Evolutionary conservation across 2,888 invertebrate genomes (phyloP).

Genomic region (Polydrusus cervinus): DNA sequence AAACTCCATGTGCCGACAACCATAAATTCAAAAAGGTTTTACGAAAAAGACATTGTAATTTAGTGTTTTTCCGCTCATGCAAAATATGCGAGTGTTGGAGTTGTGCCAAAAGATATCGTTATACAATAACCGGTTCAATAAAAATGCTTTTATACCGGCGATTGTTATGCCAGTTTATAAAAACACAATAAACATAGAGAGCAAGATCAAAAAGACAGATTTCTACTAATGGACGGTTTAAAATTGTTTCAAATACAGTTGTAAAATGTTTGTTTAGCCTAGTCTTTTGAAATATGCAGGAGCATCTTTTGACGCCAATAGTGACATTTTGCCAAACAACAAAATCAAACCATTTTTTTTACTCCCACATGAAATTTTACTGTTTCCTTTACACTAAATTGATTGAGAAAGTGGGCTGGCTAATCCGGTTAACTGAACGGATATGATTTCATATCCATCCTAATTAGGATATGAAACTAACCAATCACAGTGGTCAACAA

Average conservation of each 20-base stretch:
- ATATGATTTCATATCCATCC: too few relatives aligned
- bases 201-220: constrained; percentile 22
- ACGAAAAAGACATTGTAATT: constrained; percentile 28
- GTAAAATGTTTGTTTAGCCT: constrained; percentile 6
- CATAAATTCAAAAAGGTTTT: constrained; percentile 36
- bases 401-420: too few relatives aligned
- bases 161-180: constrained; percentile 31
- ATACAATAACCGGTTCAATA: constrained; percentile 36
- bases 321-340: too few relatives aligned
- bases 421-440: too few relatives aligned
- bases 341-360: too few relatives aligned
- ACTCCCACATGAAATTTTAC: too few relatives aligned
- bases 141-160: constrained; percentile 26
- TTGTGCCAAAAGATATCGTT: constrained; percentile 27
- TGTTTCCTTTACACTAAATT: too few relatives aligned
- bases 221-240: constrained; percentile 17
- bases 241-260: constrained; percentile 14
- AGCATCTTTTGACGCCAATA: not conserved
- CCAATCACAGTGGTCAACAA: too few relatives aligned
- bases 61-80: constrained; percentile 30
- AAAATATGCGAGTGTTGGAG: constrained; percentile 29
- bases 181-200: constrained; percentile 23
- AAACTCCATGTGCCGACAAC: constrained; percentile 28
- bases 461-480: too few relatives aligned
- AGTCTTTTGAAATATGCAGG: not conserved